Evolutionary conservation across 2,797 vertebrate species (phyloP).

Genomic region (Scomberomorus guttatus): DNA sequence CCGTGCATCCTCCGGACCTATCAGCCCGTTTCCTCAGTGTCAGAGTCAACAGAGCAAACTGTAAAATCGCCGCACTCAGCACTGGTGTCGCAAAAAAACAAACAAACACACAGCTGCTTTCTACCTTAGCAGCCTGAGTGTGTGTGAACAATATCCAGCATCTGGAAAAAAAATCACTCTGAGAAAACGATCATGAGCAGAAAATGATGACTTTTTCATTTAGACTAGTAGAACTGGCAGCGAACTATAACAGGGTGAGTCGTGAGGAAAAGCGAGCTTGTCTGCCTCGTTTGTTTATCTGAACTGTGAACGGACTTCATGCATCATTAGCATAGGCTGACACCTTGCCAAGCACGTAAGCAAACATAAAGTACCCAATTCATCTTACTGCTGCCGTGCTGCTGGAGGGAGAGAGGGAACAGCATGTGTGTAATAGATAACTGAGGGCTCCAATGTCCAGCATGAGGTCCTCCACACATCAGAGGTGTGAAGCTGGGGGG

Average conservation of each 20-base stretch:
- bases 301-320: conserved; percentile 12
- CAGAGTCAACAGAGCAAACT: conserved; percentile 10
- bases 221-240: too few relatives aligned
- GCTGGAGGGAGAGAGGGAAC: conserved; percentile 5
- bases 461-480: conserved; percentile 11
- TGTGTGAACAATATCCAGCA: conserved; percentile 2
- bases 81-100: neutral
- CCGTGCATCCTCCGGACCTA: neutral
- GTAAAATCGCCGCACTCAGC: neutral
- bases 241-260: neutral
- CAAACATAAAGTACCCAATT: conserved; percentile 57
- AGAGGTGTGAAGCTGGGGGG: neutral
- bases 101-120: conserved; percentile 18
- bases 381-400: conserved; percentile 17
- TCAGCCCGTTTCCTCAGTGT: neutral
- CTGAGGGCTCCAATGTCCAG: conserved; percentile 10
- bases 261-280: conserved; percentile 1
- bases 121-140: neutral
- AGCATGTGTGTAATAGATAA: conserved; percentile 50
- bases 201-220: neutral
- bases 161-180: conserved; percentile 2
- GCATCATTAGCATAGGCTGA: conserved; percentile 46
- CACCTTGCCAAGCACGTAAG: conserved; percentile 50
- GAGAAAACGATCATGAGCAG: neutral
- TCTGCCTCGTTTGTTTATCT: conserved; percentile 17